Evolutionary conservation across 2,797 vertebrate genomes (phyloP).

Genomic region (Coilia nasus): DNA sequence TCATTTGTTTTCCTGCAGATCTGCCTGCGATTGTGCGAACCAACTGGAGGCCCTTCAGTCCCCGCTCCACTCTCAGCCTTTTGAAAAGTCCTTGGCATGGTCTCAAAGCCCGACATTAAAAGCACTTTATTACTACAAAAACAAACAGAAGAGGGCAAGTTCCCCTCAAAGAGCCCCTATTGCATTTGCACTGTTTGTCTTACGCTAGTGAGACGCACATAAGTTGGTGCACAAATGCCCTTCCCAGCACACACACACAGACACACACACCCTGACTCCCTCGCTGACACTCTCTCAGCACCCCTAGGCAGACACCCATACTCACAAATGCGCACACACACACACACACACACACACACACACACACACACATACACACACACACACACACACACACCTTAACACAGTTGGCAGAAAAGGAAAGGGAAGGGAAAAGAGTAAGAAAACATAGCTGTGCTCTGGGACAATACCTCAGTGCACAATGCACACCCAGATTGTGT

Average conservation of each 20-base stretch:
- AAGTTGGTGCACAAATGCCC: background rate
- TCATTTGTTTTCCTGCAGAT: constrained; percentile 4
- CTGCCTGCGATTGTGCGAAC: background rate
- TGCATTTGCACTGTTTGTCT: constrained; percentile 14
- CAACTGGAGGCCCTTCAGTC: background rate
- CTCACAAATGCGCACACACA: constrained; percentile 1
- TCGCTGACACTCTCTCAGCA: background rate
- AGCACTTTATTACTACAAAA: constrained; percentile 25
- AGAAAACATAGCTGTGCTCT: constrained; percentile 58
- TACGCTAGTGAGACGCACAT: background rate
- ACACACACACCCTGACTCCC: background rate
- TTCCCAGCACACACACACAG: constrained; percentile 20
- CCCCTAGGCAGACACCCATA: background rate
- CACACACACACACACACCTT: background rate
- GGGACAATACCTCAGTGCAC: constrained; percentile 39
- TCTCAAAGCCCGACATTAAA: constrained; percentile 19
- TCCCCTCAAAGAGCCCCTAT: background rate
- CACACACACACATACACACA: background rate
- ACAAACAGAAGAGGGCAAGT: constrained; percentile 21
- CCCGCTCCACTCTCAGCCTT: background rate
- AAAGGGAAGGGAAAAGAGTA: constrained; percentile 59
- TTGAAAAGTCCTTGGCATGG: constrained; percentile 7
- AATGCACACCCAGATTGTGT: constrained; percentile 36
- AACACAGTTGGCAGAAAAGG: constrained; percentile 67
- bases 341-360: constrained; percentile 2